Conservation (phyloP, 2,113 vertebrate genomes). For the Sander lucioperca region DNA sequence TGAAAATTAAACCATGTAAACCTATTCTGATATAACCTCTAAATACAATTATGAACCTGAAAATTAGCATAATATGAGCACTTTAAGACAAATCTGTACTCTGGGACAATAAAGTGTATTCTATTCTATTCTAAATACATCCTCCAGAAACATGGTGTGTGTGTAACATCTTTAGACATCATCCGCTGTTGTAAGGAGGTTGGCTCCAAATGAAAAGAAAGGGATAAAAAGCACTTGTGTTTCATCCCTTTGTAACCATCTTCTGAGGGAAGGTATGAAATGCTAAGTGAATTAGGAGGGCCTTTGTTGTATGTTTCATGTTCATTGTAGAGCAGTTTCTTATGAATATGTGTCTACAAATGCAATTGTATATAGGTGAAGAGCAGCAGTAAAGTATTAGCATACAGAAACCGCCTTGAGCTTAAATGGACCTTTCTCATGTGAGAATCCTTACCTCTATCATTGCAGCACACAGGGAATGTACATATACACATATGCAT, state of each 20-base stretch:
- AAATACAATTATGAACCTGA: no score
- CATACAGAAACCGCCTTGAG: constrained; percentile 20
- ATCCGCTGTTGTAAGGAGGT: constrained; percentile 44
- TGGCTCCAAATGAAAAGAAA: constrained; percentile 43
- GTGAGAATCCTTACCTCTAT: constrained; percentile 44
- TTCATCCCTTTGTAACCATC: constrained; percentile 69
- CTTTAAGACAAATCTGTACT: no score
- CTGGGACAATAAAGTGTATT: no score
- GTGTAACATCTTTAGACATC: constrained; percentile 44
- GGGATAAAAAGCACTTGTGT: constrained; percentile 60
- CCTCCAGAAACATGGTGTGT: constrained; percentile 15
- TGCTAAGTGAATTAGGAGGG: constrained; percentile 66
- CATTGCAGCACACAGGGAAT: constrained; percentile 27
- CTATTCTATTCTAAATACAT: not conserved
- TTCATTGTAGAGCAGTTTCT: constrained; percentile 50
- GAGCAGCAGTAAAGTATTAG: constrained; percentile 21
- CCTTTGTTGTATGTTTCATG: constrained; percentile 66
- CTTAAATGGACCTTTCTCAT: constrained; percentile 45
- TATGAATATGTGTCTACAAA: constrained; percentile 54
- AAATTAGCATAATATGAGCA: no score
- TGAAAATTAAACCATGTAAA: no score
- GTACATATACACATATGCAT: constrained; percentile 19
- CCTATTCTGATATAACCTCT: no score
- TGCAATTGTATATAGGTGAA: constrained; percentile 37
- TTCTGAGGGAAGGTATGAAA: constrained; percentile 58